Evolutionary conservation across 2,888 invertebrate genomes (phyloP).

Genomic region (Ctenicera cuprea): DNA sequence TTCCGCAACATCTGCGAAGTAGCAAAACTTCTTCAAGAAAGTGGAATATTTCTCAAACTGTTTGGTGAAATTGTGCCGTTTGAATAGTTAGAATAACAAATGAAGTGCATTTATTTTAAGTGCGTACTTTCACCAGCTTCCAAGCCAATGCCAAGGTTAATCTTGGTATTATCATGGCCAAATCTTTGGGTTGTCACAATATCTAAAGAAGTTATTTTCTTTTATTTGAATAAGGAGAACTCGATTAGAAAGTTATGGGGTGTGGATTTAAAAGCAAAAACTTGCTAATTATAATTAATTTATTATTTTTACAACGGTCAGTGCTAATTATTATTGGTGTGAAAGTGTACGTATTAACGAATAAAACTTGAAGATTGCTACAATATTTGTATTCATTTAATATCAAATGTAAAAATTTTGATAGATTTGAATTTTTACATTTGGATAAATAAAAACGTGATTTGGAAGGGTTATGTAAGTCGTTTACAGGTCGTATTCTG

Average conservation of each 20-base stretch:
- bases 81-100: conserved; percentile 11
- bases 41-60: neutral
- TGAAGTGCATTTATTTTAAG: neutral
- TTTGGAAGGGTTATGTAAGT: no score
- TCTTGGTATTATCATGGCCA: neutral
- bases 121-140: conserved; percentile 8
- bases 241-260: conserved; percentile 6
- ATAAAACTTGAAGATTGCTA: no score
- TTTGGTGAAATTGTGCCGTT: conserved; percentile 3
- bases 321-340: no score
- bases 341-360: no score
- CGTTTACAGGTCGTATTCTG: no score
- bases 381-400: no score
- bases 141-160: conserved; percentile 12
- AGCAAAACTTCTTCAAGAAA: neutral
- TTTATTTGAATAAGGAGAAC: neutral
- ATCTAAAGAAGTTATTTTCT: neutral
- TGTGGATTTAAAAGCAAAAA: no score
- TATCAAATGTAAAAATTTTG: no score
- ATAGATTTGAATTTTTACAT: no score
- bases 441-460: no score
- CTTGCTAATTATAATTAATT: no score
- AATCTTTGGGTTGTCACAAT: neutral
- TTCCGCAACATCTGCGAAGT: neutral
- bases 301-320: no score